phyloP scores from a whole-genome alignment of 2,888 invertebrate species.

The Sipunculus nudus region DNA sequence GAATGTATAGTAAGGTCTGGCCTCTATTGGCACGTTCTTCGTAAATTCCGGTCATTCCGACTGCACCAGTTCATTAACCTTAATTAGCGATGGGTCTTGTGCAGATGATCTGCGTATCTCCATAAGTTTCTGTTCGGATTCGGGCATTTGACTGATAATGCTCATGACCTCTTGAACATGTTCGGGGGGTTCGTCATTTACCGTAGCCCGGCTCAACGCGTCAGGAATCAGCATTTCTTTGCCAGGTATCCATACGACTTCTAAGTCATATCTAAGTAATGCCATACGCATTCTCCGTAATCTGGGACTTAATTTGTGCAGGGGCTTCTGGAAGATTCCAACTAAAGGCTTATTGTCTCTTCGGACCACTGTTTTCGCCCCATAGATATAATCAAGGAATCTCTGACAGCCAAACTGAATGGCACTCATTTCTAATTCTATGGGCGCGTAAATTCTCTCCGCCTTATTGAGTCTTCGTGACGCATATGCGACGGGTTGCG shows the following conservation, averaged over 20 bases:
- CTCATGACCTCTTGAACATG: too few relatives aligned
- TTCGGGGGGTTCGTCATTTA: too few relatives aligned
- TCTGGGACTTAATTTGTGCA: not conserved
- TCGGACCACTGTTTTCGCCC: not conserved
- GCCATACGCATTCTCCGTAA: not conserved
- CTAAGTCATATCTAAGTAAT: not conserved
- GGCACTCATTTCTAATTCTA: too few relatives aligned
- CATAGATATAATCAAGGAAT: conserved; percentile 2
- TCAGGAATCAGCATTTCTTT: not conserved
- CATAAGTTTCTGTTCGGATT: not conserved
- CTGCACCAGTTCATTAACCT: not conserved
- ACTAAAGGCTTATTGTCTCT: conserved; percentile 2
- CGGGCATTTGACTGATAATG: not conserved
- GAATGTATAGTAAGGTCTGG: not conserved
- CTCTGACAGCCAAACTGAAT: too few relatives aligned
- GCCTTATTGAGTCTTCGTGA: not conserved
- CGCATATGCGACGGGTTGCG: not conserved
- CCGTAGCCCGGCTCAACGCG: not conserved
- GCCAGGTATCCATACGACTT: not conserved
- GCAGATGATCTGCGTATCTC: not conserved
- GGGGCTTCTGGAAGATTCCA: not conserved
- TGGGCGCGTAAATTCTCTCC: too few relatives aligned
- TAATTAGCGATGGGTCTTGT: not conserved
- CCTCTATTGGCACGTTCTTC: not conserved
- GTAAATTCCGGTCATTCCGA: not conserved